Evolutionary conservation across 2,888 invertebrate species (phyloP).

Genomic region (Aphidius colemani): DNA sequence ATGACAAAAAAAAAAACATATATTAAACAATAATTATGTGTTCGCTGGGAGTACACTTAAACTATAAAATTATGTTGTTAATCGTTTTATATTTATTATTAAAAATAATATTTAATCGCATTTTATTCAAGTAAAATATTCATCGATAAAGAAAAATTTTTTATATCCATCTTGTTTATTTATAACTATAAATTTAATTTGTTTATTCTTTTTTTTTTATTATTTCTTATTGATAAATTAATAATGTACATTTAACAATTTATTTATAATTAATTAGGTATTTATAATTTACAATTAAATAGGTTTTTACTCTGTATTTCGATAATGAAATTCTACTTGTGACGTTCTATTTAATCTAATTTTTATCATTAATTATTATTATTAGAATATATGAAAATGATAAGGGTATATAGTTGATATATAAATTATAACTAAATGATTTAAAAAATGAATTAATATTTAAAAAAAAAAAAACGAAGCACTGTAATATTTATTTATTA

Average conservation of each 20-base stretch:
- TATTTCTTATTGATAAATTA: not conserved
- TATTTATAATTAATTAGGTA: too few species aligned
- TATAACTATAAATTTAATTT: conserved; percentile 3
- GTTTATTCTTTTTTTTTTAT: not conserved
- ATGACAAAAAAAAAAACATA: not conserved
- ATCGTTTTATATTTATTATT: conserved; percentile 17
- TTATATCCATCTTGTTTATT: conserved; percentile 6
- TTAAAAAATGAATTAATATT: conserved; percentile 12
- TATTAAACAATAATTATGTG: conserved; percentile 17
- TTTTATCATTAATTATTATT: too few species aligned
- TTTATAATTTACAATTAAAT: too few species aligned
- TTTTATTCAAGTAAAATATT: too few species aligned
- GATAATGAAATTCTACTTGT: too few species aligned
- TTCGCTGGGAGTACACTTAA: conserved; percentile 17
- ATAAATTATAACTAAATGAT: conserved; percentile 10
- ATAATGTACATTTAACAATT: too few species aligned
- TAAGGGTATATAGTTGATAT: conserved; percentile 3
- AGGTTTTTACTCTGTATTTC: too few species aligned
- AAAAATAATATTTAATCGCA: not conserved
- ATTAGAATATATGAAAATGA: conserved; percentile 6
- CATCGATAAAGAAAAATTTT: not conserved
- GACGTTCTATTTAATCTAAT: too few species aligned
- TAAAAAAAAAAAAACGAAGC: not conserved
- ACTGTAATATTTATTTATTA: conserved; percentile 22
- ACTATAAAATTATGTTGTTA: conserved; percentile 10